Conservation (phyloP, 2,797 vertebrate species). For the Hydrolagus colliei region DNA sequence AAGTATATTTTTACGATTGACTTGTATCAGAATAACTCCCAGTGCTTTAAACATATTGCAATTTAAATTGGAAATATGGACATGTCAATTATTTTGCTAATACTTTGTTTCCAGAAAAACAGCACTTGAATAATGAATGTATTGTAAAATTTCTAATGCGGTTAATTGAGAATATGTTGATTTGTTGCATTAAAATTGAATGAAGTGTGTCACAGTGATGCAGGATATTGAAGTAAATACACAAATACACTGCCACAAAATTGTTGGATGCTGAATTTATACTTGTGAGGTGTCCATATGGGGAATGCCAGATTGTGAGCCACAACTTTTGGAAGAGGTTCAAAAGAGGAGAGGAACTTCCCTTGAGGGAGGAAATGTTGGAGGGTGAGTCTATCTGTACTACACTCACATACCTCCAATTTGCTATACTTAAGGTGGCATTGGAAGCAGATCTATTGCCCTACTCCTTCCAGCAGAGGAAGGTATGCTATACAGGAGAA, state of each 20-base stretch:
- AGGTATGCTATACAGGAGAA: neutral
- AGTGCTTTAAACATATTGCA: no score
- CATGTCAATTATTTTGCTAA: no score
- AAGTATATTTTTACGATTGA: no score
- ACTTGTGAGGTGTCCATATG: neutral
- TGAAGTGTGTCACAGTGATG: neutral
- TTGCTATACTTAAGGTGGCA: neutral
- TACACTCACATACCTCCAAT: neutral
- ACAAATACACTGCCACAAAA: no score
- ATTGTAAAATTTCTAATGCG: no score
- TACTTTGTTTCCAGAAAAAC: no score
- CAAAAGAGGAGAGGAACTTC: neutral
- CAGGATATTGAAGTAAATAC: neutral
- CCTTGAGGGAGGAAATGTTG: neutral
- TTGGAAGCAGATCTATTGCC: neutral
- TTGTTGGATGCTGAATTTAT: neutral
- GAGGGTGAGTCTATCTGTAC: neutral
- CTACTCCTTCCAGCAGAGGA: neutral
- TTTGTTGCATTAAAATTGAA: neutral
- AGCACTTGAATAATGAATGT: no score
- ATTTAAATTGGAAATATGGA: no score
- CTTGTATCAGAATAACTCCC: no score
- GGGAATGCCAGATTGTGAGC: neutral
- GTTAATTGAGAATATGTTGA: no score
- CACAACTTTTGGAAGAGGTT: neutral